A percentile compares a stretch with the other conserved stretches of the same genome.
These are phyloP conservation scores for Erythrocercus mccallii DNA, from an alignment of 2,113 vertebrate genomes.

Conservation along the genomic window DNA sequence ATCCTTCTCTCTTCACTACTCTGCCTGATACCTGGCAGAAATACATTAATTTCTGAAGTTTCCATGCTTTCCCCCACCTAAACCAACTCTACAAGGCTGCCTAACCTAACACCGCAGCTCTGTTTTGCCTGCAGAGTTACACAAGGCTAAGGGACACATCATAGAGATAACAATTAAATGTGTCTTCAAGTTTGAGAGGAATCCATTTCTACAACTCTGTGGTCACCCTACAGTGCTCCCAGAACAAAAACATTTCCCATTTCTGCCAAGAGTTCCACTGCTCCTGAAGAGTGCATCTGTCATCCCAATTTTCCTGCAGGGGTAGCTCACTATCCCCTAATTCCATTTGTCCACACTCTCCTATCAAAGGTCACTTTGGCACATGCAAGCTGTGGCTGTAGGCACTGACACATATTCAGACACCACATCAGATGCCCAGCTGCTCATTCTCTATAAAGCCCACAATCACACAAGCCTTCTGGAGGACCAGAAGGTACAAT, in stretches of 20 bases:
- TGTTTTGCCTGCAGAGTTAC: not conserved
- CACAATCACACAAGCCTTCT: not conserved
- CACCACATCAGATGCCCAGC: not conserved
- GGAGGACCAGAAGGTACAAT: not conserved
- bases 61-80: not conserved
- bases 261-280: not conserved
- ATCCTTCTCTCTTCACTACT: not conserved
- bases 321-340: not conserved
- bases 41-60: not conserved
- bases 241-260: fast-evolving
- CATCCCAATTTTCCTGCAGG: not conserved
- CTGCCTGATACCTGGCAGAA: not conserved
- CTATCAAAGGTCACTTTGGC: not conserved
- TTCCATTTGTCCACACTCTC: not conserved
- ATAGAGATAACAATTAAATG: not conserved
- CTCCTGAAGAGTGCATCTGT: not conserved
- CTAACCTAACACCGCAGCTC: not conserved
- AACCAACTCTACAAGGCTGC: not conserved
- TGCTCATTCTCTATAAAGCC: not conserved
- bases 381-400: not conserved
- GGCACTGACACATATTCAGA: not conserved
- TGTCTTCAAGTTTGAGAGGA: not conserved
- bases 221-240: not conserved
- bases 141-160: fast-evolving
- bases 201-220: not conserved